Evolutionary conservation across 2,113 vertebrate genomes (phyloP).

Genomic region (Ammodramus savannarum): DNA sequence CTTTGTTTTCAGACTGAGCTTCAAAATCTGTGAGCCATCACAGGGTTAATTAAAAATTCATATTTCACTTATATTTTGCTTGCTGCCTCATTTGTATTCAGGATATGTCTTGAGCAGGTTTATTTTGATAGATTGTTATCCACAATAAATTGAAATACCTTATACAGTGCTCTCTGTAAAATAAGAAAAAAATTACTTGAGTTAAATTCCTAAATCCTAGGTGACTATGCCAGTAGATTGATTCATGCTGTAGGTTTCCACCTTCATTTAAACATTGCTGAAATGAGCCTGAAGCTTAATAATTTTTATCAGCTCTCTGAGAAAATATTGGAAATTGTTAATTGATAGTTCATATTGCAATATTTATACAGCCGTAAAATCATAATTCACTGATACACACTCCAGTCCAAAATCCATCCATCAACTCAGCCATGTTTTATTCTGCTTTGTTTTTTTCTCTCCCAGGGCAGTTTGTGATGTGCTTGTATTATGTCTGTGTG

Average conservation of each 20-base stretch:
- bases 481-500: neutral
- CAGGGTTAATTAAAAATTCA: constrained; percentile 33
- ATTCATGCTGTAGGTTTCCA: neutral
- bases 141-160: constrained; percentile 58
- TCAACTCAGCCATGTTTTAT: neutral
- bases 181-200: constrained; percentile 50
- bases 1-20: neutral
- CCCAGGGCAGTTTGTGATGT: neutral
- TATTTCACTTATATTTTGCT: neutral
- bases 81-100: constrained; percentile 12
- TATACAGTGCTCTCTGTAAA: constrained; percentile 3
- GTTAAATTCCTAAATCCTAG: constrained; percentile 51
- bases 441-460: neutral
- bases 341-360: constrained; percentile 27
- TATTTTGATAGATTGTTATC: constrained; percentile 61
- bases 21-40: neutral
- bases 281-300: constrained; percentile 17
- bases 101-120: neutral
- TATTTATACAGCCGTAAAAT: constrained; percentile 33
- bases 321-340: constrained; percentile 54
- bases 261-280: constrained; percentile 46
- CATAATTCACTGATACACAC: neutral
- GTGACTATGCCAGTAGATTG: constrained; percentile 52
- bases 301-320: constrained; percentile 37
- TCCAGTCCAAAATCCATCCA: constrained; percentile 4